A percentile compares a stretch with the other conserved stretches of the same genome.
Conservation (phyloP, 2,113 vertebrate genomes). For the Dromaius novaehollandiae region DNA sequence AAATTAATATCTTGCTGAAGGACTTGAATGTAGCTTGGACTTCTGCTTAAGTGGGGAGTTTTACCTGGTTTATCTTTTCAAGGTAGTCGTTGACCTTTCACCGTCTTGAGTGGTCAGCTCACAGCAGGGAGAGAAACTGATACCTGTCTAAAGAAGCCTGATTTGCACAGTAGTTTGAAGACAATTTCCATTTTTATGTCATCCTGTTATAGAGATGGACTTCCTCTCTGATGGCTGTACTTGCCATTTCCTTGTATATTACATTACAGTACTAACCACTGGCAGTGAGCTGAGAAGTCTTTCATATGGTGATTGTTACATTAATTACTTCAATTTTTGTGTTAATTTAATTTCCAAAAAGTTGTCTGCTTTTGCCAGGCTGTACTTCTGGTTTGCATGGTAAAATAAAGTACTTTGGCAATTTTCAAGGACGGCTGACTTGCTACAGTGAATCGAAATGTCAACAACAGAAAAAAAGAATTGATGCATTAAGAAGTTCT, state of each 20-base stretch:
- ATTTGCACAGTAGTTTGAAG: conserved; percentile 63
- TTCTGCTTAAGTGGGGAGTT: background rate
- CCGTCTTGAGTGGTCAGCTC: background rate
- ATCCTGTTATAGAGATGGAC: background rate
- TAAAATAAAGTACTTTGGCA: background rate
- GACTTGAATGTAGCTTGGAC: background rate
- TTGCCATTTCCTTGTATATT: background rate
- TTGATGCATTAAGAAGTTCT: background rate
- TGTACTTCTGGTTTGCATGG: fast-evolving
- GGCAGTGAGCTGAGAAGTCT: conserved; percentile 1
- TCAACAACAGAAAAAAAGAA: background rate
- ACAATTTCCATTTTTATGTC: conserved; percentile 35
- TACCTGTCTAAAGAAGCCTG: background rate
- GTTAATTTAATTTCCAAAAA: conserved; percentile 38
- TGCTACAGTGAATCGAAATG: background rate
- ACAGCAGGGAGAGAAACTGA: background rate
- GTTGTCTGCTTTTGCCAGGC: background rate
- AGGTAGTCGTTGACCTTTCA: background rate
- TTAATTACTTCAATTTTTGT: conserved; percentile 39
- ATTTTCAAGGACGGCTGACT: background rate
- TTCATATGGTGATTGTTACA: conserved; percentile 32
- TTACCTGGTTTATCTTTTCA: background rate
- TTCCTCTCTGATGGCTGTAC: background rate
- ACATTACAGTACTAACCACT: background rate
- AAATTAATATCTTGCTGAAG: background rate